phyloP scores from a whole-genome alignment of 1,140 invertebrate species.

The Meloidogyne chitwoodi region DNA sequence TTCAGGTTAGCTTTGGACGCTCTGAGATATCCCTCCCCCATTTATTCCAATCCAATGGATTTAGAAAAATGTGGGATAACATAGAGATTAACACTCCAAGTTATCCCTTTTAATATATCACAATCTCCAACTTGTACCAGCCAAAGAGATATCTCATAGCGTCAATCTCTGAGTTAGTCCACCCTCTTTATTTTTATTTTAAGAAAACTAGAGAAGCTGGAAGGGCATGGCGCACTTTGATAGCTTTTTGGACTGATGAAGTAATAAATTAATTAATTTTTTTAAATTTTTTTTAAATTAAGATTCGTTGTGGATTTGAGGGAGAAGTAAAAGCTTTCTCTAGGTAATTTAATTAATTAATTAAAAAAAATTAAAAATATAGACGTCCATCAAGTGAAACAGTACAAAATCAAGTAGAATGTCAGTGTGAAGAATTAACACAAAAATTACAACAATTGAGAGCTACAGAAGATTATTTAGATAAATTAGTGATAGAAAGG shows the following conservation, averaged over 20 bases:
- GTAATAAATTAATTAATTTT: neutral
- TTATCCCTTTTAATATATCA: too few relatives aligned
- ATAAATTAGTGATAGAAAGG: neutral
- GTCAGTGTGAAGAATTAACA: neutral
- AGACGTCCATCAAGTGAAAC: slow-evolving; percentile 8
- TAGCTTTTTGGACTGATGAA: slow-evolving; percentile 46
- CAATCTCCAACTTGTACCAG: too few relatives aligned
- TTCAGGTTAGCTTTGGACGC: too few relatives aligned
- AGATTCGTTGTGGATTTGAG: slow-evolving; percentile 37
- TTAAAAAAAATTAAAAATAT: neutral
- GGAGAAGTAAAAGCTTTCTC: slow-evolving; percentile 44
- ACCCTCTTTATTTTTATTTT: neutral
- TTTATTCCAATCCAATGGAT: neutral
- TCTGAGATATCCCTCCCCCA: too few relatives aligned
- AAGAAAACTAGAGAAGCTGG: slow-evolving; percentile 46
- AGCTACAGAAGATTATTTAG: neutral
- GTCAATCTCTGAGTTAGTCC: too few relatives aligned
- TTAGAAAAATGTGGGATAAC: neutral
- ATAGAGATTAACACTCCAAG: neutral
- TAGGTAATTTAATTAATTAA: slow-evolving; percentile 22
- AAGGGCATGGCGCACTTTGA: slow-evolving; percentile 43
- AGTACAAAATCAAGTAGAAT: neutral
- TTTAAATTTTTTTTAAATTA: neutral
- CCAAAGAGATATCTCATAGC: too few relatives aligned
- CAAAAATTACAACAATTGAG: slow-evolving; percentile 16